These are phyloP conservation scores for Pyrgilauda ruficollis DNA, from an alignment of 2,113 vertebrate genomes.

Conservation along the genomic window DNA sequence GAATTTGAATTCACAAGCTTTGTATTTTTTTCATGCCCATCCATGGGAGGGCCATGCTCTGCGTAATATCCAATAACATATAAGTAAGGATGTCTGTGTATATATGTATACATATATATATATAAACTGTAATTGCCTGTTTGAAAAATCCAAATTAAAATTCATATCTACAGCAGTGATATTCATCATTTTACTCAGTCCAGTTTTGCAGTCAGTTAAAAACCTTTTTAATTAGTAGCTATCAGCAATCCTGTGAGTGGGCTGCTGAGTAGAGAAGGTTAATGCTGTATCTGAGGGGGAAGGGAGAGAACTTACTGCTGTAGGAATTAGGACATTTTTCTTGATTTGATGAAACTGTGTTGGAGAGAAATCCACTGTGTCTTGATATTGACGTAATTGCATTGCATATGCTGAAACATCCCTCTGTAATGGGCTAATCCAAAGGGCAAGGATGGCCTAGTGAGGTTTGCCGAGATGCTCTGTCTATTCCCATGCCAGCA, in stretches of 20 bases:
- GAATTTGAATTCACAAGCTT: neutral
- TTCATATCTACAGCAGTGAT: neutral
- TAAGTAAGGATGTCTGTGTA: neutral
- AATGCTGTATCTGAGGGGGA: neutral
- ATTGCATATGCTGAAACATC: neutral
- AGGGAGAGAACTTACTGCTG: neutral
- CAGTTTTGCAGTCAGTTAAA: neutral
- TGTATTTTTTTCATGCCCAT: neutral
- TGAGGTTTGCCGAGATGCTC: neutral
- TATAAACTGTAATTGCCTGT: neutral
- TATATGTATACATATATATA: neutral
- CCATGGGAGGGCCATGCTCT: neutral
- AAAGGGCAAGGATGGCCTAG: constrained; percentile 42
- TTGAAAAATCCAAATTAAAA: constrained; percentile 13
- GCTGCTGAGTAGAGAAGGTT: constrained; percentile 17
- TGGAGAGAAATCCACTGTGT: constrained; percentile 1
- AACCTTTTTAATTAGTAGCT: constrained; percentile 30
- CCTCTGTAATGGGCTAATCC: neutral
- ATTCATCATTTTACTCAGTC: neutral
- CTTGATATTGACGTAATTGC: constrained; percentile 18
- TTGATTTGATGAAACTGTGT: constrained; percentile 17
- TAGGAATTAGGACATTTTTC: constrained; percentile 23
- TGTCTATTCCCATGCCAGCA: constrained; percentile 49
- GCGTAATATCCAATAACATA: neutral
- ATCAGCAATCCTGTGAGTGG: neutral